phyloP scores from a whole-genome alignment of 2,797 vertebrate genomes.

The Falco novaeseelandiae region DNA sequence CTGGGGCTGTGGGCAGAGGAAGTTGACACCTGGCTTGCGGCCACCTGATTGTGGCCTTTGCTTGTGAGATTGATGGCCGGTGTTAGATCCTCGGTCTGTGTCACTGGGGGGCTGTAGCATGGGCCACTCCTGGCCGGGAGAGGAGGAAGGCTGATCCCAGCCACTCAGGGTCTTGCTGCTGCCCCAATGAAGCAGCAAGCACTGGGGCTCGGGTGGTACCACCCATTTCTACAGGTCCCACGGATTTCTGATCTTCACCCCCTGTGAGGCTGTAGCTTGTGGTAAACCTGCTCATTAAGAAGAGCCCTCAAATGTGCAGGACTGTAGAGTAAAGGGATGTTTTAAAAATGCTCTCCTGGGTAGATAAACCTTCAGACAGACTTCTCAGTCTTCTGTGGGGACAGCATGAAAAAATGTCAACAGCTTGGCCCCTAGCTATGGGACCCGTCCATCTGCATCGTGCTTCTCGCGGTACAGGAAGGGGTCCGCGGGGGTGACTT shows the following conservation, averaged over 20 bases:
- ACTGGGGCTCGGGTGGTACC: not conserved
- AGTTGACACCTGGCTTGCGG: not conserved
- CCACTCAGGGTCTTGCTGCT: not conserved
- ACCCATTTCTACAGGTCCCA: not conserved
- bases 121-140: not conserved
- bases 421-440: not conserved
- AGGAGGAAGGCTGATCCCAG: not conserved
- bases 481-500: constrained; percentile 21
- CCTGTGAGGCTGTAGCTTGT: not conserved
- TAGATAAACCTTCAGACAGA: not conserved
- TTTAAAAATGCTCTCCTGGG: not conserved
- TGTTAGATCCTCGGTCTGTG: not conserved
- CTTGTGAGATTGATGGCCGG: not conserved
- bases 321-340: not conserved
- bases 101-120: not conserved
- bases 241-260: rapidly evolving
- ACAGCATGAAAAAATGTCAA: not conserved
- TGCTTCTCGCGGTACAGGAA: not conserved
- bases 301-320: rapidly evolving
- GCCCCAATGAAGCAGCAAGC: not conserved
- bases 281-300: not conserved
- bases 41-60: not conserved
- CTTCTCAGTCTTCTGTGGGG: not conserved
- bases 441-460: not conserved
- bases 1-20: not conserved